These are phyloP conservation scores for Ciconia maguari DNA, from an alignment of 2,113 vertebrate genomes.

Conservation along the genomic window DNA sequence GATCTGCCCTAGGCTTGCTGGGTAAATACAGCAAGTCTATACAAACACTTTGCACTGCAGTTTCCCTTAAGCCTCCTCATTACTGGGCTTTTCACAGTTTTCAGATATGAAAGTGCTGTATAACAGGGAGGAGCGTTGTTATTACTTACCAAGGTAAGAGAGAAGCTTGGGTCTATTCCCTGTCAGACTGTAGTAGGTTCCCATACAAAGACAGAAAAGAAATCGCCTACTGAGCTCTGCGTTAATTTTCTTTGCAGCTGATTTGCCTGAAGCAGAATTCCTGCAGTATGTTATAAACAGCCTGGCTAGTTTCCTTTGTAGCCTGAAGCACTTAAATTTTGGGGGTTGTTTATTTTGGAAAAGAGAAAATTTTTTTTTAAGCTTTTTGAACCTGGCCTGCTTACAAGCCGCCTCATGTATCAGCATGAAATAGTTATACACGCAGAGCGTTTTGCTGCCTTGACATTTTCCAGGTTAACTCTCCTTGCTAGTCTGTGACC, in stretches of 20 bases:
- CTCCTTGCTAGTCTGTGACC: neutral
- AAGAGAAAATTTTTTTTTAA: neutral
- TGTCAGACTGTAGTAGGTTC: neutral
- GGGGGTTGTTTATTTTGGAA: constrained; percentile 26
- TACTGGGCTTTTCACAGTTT: neutral
- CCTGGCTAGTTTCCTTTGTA: constrained; percentile 26
- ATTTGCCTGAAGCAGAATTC: constrained; percentile 44
- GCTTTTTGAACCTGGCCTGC: neutral
- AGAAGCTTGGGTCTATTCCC: neutral
- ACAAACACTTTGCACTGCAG: neutral
- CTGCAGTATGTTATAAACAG: constrained; percentile 5
- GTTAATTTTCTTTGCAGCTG: constrained; percentile 48
- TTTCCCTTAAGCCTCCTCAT: neutral
- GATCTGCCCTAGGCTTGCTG: neutral
- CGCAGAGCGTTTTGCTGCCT: neutral
- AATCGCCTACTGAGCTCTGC: neutral
- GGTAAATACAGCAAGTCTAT: neutral
- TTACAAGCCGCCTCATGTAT: constrained; percentile 3
- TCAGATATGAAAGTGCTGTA: neutral
- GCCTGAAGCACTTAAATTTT: neutral
- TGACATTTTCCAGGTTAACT: neutral
- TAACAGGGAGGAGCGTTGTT: neutral
- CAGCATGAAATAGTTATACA: neutral
- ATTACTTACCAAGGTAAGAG: neutral
- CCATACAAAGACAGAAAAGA: neutral